Evolutionary conservation across 1,140 invertebrate species (phyloP).

Genomic region (Drosophila neocordata): DNA sequence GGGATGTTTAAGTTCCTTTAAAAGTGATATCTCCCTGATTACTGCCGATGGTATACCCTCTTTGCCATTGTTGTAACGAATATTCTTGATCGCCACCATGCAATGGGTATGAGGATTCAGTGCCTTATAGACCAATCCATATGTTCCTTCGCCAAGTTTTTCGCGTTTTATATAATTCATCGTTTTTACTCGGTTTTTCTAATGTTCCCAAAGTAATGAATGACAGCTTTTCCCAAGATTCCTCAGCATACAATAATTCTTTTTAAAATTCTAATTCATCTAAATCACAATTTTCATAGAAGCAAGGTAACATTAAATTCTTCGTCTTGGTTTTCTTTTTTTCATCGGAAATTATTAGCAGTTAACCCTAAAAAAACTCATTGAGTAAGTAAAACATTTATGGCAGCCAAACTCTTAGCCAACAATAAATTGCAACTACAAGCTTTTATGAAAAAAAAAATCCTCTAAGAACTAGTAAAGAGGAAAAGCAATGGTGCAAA

Average conservation of each 20-base stretch:
- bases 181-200: background rate
- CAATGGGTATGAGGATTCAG: constrained; percentile 93
- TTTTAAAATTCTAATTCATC: no score
- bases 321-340: background rate
- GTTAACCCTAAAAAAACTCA: background rate
- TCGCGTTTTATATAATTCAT: background rate
- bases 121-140: constrained; percentile 16
- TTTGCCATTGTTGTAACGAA: constrained; percentile 95
- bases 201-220: background rate
- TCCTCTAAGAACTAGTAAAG: constrained; percentile 59
- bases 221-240: background rate
- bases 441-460: background rate
- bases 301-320: background rate
- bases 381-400: background rate
- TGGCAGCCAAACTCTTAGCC: no score
- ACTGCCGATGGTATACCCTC: constrained; percentile 84
- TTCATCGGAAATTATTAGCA: background rate
- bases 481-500: constrained; percentile 21
- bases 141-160: constrained; percentile 22
- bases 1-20: constrained; percentile 94
- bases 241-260: no score
- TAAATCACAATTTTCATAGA: background rate
- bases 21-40: constrained; percentile 91
- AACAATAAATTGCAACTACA: constrained; percentile 18
- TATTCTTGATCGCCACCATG: constrained; percentile 99